Evolutionary conservation across 1,140 invertebrate genomes (phyloP), one percentile per base, ranked within the genome.

Genomic region (Psilanteris sp.): DNA sequence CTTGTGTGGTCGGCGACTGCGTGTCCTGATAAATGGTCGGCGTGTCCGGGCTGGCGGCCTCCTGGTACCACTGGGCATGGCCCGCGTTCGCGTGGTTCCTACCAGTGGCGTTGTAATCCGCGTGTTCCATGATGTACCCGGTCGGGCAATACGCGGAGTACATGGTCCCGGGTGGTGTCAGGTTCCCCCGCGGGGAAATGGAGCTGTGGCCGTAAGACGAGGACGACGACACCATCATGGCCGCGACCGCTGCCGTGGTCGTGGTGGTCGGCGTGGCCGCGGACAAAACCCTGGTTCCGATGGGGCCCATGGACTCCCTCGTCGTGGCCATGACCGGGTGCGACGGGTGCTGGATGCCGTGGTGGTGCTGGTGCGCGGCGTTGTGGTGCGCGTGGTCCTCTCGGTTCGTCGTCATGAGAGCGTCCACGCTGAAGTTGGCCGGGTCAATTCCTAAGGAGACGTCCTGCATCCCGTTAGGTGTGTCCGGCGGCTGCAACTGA

Each of bases 161-260:
- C 85, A 89, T 87, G 77, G 89, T 89, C 59, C 90, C 80, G 46
- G 89, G 84, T 0, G 91, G 87, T 9, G 89, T 88, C 0, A 89
- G 85, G 29, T 90, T 90, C 18, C 89, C 88, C 22, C 90, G 86
- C n/a, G 84, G 78, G 0, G 80, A 81, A 4, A 84, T 67, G 8
- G 84, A 81, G 2, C 80, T 76, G 54, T 87, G 86, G 0, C 89
- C 87, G 72, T 89, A 88, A 68, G 91, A 92, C 1, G 91, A 92
- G 1, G 90, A 90, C 64, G 91, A 92, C 41, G 91, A 91, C 0
- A 82, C 84, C 85, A 87, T 88, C 83, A 85, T 86, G 3, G 86
- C 86, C 1, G 83, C 84, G 3, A 85, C 85, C 6, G 86, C 82
- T 2, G 83, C 83, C 1, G 81, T 81, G 3, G 83, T 83, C 3